Conservation (phyloP, 2,113 vertebrate species). For the Panthera leo region DNA sequence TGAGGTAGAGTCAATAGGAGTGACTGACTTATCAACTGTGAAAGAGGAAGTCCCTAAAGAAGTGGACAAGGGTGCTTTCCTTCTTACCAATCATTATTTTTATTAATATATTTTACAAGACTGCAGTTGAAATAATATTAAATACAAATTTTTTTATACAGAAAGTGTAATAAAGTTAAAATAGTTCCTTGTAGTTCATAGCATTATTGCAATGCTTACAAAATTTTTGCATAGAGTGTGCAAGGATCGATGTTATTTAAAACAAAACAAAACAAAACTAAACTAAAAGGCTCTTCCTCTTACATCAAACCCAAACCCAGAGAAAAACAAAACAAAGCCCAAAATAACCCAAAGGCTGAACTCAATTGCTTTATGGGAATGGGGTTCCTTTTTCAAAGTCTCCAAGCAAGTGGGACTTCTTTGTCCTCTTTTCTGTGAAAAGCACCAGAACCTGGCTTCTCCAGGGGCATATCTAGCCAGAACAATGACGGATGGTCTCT, state of each 20-base stretch:
- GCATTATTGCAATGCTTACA: conserved; percentile 94
- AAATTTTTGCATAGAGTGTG: conserved; percentile 96
- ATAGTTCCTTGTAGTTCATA: conserved; percentile 92
- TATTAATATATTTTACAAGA: conserved; percentile 96
- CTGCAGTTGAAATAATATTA: conserved; percentile 94
- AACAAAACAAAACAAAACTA: conserved; percentile 85
- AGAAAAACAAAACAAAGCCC: conserved; percentile 73
- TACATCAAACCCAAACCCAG: conserved; percentile 61
- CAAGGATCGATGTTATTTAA: conserved; percentile 89
- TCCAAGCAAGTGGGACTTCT: background rate
- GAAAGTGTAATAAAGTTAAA: conserved; percentile 95
- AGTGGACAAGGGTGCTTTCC: conserved; percentile 74
- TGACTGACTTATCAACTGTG: background rate
- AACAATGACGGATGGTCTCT: background rate
- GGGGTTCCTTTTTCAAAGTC: conserved; percentile 50
- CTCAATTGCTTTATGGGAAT: conserved; percentile 70
- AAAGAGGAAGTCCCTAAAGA: conserved; percentile 63
- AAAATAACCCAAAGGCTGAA: conserved; percentile 72
- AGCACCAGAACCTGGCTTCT: background rate
- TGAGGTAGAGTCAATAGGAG: background rate
- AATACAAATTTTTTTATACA: conserved; percentile 96
- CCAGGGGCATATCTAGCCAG: background rate
- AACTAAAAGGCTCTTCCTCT: conserved; percentile 82
- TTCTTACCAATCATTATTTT: conserved; percentile 92
- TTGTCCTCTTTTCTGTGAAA: background rate